phyloP scores from a whole-genome alignment of 2,888 invertebrate genomes.

The Heliconius ismenius region DNA sequence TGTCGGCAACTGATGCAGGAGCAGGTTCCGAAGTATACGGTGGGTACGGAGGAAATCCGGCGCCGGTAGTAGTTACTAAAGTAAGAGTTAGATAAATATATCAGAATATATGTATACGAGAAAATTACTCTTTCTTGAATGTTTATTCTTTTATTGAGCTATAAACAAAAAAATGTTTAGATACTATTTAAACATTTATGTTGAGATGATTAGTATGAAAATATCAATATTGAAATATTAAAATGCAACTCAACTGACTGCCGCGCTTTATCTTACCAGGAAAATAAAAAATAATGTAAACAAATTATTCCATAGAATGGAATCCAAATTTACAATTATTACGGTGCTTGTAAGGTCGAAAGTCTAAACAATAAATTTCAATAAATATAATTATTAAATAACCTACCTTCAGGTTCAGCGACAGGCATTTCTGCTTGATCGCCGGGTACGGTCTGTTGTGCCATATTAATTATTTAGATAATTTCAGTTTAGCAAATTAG shows the following conservation, averaged over 20 bases:
- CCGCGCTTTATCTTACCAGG: neutral
- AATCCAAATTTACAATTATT: neutral
- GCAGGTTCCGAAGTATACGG: slow-evolving; percentile 59
- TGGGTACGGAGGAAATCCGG: slow-evolving; percentile 66
- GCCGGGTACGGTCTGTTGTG: neutral
- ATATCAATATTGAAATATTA: slow-evolving; percentile 26
- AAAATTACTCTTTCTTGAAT: neutral
- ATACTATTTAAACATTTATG: neutral
- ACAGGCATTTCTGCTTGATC: neutral
- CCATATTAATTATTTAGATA: slow-evolving; percentile 2
- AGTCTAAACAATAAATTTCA: neutral
- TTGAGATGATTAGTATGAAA: neutral
- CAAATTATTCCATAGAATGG: neutral
- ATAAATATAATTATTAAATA: neutral
- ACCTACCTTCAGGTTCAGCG: slow-evolving; percentile 14
- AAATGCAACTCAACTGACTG: neutral
- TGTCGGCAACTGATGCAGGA: slow-evolving; percentile 68
- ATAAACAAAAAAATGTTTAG: neutral
- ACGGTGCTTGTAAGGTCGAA: neutral
- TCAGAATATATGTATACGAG: neutral
- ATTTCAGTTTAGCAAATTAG: slow-evolving; percentile 20
- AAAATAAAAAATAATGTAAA: neutral
- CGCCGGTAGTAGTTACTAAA: slow-evolving; percentile 29
- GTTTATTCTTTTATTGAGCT: neutral
- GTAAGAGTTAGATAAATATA: neutral